Evolutionary conservation across 2,888 invertebrate genomes (phyloP).

Genomic region (Dolichopus griseipennis): DNA sequence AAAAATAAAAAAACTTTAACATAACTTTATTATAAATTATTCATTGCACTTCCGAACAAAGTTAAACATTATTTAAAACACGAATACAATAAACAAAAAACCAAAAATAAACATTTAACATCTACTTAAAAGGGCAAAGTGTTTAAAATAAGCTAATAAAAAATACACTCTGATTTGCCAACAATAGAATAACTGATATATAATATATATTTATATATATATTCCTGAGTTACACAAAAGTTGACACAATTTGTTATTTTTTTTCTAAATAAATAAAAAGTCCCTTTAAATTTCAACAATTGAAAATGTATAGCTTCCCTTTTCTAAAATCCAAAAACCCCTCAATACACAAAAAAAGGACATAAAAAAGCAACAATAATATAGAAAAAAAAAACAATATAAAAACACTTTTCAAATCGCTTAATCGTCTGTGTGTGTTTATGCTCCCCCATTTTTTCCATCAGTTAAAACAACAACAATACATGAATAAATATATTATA

Average conservation of each 20-base stretch:
- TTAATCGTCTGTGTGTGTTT: constrained; percentile 9
- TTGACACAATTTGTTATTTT: constrained; percentile 5
- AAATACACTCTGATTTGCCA: constrained; percentile 11
- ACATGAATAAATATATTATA: background rate
- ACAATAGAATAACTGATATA: background rate
- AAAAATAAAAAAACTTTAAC: background rate
- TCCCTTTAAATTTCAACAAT: background rate
- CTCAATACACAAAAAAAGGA: background rate
- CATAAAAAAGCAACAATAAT: background rate
- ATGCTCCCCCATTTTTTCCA: constrained; percentile 2
- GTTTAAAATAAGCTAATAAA: constrained; percentile 34
- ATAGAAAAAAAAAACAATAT: background rate
- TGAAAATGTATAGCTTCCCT: background rate
- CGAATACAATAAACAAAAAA: constrained; percentile 2
- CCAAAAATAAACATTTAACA: background rate
- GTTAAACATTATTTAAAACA: background rate
- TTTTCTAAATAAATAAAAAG: background rate
- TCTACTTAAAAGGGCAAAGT: constrained; percentile 30
- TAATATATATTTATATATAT: background rate
- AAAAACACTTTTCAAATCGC: background rate
- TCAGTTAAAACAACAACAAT: background rate
- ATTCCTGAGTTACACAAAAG: background rate
- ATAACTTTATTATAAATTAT: constrained; percentile 17
- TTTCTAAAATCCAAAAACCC: background rate
- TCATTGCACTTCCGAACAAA: constrained; percentile 16